A percentile compares a stretch with the other conserved stretches of the same genome.
Conservation (phyloP, 2,888 invertebrate genomes). For the Heliconius hortense region DNA sequence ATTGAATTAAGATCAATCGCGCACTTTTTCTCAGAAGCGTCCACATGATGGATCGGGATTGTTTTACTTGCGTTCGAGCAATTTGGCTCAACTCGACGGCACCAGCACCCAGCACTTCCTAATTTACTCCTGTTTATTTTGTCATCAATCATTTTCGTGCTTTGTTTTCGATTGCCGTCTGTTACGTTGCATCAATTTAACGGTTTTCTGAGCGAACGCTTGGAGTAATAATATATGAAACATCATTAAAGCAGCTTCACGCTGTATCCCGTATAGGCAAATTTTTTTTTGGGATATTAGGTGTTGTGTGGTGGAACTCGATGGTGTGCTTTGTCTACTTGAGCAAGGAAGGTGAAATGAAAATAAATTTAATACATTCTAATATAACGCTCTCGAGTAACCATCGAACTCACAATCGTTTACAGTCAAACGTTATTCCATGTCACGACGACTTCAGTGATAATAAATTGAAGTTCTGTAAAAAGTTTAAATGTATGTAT, state of each 20-base stretch:
- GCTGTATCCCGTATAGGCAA: no score
- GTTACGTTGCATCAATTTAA: constrained; percentile 1
- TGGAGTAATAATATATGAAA: neutral
- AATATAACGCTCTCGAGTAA: no score
- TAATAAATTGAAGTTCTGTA: no score
- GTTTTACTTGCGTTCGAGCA: constrained; percentile 43
- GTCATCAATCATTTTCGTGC: constrained; percentile 42
- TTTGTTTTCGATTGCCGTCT: constrained; percentile 34
- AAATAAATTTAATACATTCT: neutral
- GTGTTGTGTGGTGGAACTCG: no score
- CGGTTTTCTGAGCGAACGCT: neutral
- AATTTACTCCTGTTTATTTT: constrained; percentile 47
- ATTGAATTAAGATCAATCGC: constrained; percentile 50
- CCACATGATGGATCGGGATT: constrained; percentile 47
- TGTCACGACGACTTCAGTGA: no score
- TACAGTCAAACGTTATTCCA: no score
- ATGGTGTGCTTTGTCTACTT: neutral
- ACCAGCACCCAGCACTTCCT: constrained; percentile 50
- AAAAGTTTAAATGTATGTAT: no score
- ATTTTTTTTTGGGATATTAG: no score
- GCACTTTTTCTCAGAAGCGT: constrained; percentile 44
- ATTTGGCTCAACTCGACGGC: constrained; percentile 36
- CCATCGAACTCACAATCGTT: no score
- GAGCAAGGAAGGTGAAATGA: neutral
- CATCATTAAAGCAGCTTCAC: no score